Base-by-base conservation (phyloP, 2,113 vertebrate genomes). In the Acinonyx jubatus region DNA sequence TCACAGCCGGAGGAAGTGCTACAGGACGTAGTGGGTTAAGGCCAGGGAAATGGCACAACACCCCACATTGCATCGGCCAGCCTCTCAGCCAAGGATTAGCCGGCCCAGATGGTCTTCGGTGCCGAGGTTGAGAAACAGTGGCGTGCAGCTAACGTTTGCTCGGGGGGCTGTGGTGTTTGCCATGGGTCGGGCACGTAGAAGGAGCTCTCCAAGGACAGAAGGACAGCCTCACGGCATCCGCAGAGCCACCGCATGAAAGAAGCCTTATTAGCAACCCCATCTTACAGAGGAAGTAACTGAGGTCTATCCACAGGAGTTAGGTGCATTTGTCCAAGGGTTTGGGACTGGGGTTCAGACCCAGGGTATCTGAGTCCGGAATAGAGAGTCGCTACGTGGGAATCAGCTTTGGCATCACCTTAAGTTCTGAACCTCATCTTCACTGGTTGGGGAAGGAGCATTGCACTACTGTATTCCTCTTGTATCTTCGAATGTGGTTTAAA, bases 321-420 rank as follows among this genome's bases (percentile, higher is more conserved):
- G 13, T 45, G 19, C 36, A 7, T 23, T 66, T 84, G 81, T n/a
- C 23, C 38, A 36, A 90, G n/a, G n/a, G 94, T 50, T 68, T 7
- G 48, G 61, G 29, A 76, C 48, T 36, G 7, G 27, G 50, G 8
- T 31, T 31, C 29, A 48, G 9, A 55, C 38, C 38, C 18, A 3
- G n/a, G 38, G 10, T 52, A 7, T 41, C 82, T 61, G 68, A 45
- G 50, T 65, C 33, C 52, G 4, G 38, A 68, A 4, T 0, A 14
- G 71, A 78, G 7, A 9, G 36, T 7, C 14, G 55, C 48, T 8
- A 4, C 0, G 0, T 3, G 21, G 25, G 63, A 31, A 5, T 1
- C 1, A 48, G 19, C 16, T 6, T 18, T 7, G 16, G 3, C 7
- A 0, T 65, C 31, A 36, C 31, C 4, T 10, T 4, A 29, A 12